A percentile compares a stretch with the other conserved stretches of the same genome.
Conservation (phyloP, 2,888 invertebrate species). For the Timema podura region DNA sequence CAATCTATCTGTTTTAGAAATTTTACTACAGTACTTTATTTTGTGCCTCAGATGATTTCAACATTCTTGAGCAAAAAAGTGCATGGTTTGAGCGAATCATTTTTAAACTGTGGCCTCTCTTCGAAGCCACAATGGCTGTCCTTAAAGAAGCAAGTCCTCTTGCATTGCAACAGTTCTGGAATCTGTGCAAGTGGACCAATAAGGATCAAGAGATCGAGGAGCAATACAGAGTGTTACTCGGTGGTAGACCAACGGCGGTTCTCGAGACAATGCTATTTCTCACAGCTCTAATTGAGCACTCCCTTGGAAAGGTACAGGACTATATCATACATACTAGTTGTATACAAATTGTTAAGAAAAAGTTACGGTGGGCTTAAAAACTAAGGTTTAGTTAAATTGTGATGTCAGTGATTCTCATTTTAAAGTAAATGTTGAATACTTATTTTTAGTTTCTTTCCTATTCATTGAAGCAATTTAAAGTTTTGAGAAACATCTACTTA, state of each 20-base stretch:
- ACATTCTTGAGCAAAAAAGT: conserved; percentile 20
- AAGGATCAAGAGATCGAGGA: conserved; percentile 20
- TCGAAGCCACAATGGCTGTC: conserved; percentile 12
- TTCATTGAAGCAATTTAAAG: too few species aligned
- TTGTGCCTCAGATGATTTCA: conserved; percentile 16
- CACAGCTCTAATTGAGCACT: conserved; percentile 39
- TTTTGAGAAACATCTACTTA: too few species aligned
- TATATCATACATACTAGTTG: too few species aligned
- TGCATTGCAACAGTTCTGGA: conserved; percentile 1
- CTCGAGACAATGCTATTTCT: conserved; percentile 37
- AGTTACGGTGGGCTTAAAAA: too few species aligned
- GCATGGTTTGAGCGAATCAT: conserved; percentile 17
- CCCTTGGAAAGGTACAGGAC: conserved; percentile 38
- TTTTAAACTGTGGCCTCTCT: conserved; percentile 21
- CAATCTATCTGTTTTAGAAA: not conserved
- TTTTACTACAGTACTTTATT: not conserved
- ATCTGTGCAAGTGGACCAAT: conserved; percentile 23
- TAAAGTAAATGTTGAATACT: too few species aligned
- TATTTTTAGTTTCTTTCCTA: too few species aligned
- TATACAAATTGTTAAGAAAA: too few species aligned
- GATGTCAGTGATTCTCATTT: too few species aligned
- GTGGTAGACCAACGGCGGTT: conserved; percentile 16
- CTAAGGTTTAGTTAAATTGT: too few species aligned
- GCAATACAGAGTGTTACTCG: conserved; percentile 7
- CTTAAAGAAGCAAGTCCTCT: not conserved